Evolutionary conservation across 2,113 vertebrate species (phyloP).

Genomic region (Colaptes auratus): DNA sequence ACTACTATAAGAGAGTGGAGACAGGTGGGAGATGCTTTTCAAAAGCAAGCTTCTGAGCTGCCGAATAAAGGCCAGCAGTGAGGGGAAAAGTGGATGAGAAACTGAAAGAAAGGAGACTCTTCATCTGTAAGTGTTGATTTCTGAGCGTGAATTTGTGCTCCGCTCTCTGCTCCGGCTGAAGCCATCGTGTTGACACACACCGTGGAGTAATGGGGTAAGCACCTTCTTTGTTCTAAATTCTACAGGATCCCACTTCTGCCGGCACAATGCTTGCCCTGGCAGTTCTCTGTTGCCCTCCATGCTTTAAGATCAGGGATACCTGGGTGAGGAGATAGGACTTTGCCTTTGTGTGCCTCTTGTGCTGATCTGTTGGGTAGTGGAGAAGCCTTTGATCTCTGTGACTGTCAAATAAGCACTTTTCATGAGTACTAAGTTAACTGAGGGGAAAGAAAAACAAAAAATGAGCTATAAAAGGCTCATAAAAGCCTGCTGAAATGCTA

Average conservation of each 20-base stretch:
- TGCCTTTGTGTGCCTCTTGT: not conserved
- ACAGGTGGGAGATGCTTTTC: fast-evolving
- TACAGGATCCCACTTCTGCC: not conserved
- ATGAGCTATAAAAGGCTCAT: not conserved
- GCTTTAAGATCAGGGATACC: not conserved
- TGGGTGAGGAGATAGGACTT: not conserved
- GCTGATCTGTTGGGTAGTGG: not conserved
- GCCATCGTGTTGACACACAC: fast-evolving
- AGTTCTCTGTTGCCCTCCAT: fast-evolving
- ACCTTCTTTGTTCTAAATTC: not conserved
- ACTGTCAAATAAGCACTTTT: not conserved
- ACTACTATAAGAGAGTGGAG: not conserved
- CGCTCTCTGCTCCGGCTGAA: fast-evolving
- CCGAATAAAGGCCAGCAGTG: fast-evolving
- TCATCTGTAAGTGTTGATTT: not conserved
- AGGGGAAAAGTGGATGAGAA: not conserved
- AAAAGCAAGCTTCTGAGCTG: not conserved
- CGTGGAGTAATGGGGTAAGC: not conserved
- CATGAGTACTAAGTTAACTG: not conserved
- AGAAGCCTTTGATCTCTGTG: not conserved
- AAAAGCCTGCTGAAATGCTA: not conserved
- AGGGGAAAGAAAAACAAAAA: not conserved
- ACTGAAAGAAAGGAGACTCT: fast-evolving
- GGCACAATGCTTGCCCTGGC: fast-evolving
- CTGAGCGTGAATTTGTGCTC: not conserved